Evolutionary conservation across 2,113 vertebrate genomes (phyloP).

Genomic region (Lanius ludovicianus): DNA sequence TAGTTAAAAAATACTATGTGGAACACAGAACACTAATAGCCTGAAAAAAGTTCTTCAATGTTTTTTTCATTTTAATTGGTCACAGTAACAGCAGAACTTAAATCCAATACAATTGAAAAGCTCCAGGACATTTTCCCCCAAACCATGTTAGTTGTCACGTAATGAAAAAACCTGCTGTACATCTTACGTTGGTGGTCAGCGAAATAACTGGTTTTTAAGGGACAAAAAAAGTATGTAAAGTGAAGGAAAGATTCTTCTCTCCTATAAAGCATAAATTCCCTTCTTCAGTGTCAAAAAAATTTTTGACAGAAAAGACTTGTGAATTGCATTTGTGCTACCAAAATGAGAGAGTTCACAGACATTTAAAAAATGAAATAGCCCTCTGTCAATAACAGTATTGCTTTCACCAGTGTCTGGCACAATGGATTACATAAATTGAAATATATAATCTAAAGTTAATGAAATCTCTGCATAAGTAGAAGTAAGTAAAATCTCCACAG

Average conservation of each 20-base stretch:
- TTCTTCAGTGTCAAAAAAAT: neutral
- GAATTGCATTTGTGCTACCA: neutral
- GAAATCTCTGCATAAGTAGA: neutral
- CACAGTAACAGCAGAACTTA: neutral
- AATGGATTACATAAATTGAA: neutral
- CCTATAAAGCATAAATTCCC: neutral
- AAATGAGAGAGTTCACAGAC: neutral
- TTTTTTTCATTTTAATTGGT: neutral
- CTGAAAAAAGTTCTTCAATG: neutral
- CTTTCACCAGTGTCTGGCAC: neutral
- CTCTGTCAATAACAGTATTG: neutral
- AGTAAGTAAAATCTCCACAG: neutral
- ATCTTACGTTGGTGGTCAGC: neutral
- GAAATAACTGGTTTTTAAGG: neutral
- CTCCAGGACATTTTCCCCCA: neutral
- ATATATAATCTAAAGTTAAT: neutral
- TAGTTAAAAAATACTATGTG: neutral
- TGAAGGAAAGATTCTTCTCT: neutral
- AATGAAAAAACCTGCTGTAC: accelerated
- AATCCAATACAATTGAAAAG: neutral
- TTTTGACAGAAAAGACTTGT: neutral
- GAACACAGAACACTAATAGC: neutral
- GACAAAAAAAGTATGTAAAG: neutral
- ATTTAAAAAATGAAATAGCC: neutral
- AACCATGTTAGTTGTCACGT: neutral